Base-by-base conservation (phyloP, 2,888 invertebrate genomes). In the Himalopsyche anomala region DNA sequence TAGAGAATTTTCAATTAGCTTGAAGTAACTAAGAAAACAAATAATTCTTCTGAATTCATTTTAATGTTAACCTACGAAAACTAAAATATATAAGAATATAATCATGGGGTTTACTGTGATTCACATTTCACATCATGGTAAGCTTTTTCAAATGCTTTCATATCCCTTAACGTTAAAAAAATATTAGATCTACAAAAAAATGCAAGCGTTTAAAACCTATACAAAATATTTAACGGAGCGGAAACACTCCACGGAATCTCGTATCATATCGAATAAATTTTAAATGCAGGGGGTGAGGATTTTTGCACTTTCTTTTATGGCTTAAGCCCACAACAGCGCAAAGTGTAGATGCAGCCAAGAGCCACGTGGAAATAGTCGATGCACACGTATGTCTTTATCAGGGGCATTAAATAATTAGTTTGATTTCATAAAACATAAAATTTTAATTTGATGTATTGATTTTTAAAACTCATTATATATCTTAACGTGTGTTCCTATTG, bases 151-250 rank as follows among this genome's bases (percentile, higher is more conserved):
- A 56, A 19, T 19, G 19, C 2, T 19, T 56, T 56, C 1, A n/a
- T n/a, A 5, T 19, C 56, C n/a, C 19, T 56, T 56, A 0, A 12
- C 4, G 55, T 55, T 55, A 11, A 55, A 11, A n/a, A n/a, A n/a
- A 11, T 8, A 55, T 55, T 55, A 55, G 11, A 55, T 19, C 19
- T 28, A 62, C 62, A 62, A 62, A 62, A n/a, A 51, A 62, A 62
- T 62, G 8, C 19, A 19, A 19, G 4, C 62, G 62, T 19, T 62
- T 62, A 19, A 62, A 19, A 62, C 28, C 19, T 62, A 62, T 62
- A 62, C 62, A 62, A 19, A 62, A 62, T 62, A 62, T 62, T 62
- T 62, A 62, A 62, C 62, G 62, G 62, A 62, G 62, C 11, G 62
- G 6, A 62, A 62, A 62, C 62, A 62, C 62, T 62, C 62, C 15